Evolutionary conservation across 2,888 invertebrate genomes (phyloP), one percentile per base, ranked within the genome.

Genomic region (Trichopria drosophilae): DNA sequence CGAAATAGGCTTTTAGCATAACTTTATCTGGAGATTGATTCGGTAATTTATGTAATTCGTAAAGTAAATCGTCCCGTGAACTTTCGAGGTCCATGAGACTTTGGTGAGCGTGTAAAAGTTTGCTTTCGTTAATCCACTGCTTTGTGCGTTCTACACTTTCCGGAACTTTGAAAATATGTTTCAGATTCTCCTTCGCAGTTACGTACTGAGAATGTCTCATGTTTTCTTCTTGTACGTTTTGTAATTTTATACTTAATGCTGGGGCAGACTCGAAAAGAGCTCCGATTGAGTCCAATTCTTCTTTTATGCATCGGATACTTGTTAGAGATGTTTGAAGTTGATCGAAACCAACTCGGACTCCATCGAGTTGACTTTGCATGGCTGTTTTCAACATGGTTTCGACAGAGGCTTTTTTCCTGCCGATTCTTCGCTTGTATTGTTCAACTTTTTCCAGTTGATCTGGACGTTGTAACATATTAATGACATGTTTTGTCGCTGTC

Each of bases 331-430:
- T 85, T 67, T 90, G 87, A 32, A 99, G 77, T 71, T 97, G 92
- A 65, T 89, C 89, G 13, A 99, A 82, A 0, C 98, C 98, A 9
- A 92, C 90, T 62, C 91, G 85, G 0, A 99, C 97, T 1, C 96
- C 97, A 77, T 99, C 98, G 45, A 99, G 78, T 77, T 99, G 97
- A 57, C 95, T 93, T 75, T 99, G 97, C 80, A 99, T 93, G 1
- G 96, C 96, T n/a, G 97, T 95, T 77, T 98, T 97, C 16, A 99
- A 73, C 82, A 93, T 89, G 1, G 93, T 93, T 75, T 96, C 95
- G 6, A 94, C 92, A 3, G 94, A 93, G 1, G 90, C 88, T 79
- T 93, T 89, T 63, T 90, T 88, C 51, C 88, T 81, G 7, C 83
- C 81, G 53, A 88, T 85, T 63, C 87, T 78, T 58, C 85, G 82